Base-by-base conservation (phyloP, 2,113 vertebrate genomes). In the Scomber scombrus region DNA sequence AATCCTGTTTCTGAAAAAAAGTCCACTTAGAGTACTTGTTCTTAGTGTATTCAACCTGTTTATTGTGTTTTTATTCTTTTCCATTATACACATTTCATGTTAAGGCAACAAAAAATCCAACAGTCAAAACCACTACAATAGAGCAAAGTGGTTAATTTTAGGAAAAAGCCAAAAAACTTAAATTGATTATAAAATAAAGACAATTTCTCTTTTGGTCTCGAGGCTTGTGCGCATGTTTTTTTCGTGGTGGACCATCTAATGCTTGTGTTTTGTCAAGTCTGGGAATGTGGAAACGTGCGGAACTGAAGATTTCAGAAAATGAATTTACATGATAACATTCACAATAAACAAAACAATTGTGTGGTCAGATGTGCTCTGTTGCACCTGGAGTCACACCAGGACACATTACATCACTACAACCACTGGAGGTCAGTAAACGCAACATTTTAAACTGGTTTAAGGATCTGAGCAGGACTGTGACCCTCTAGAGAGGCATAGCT, bases 121-220 rank as follows among this genome's bases (percentile, higher is more conserved):
- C 46, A 51, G 11, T 21, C 8, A 52, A 19, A 65, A 4, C 18
- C 26, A 45, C 56, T 62, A 72, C 7, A 29, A 52, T 29, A 52
- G 29, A 63, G 4, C 13, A 61, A 11, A 70, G 13, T 50, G 16
- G 29, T 56, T 55, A 49, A 55, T 34, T 60, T 69, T 11, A 57
- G 13, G 11, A 11, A 67, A 60, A 71, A 4, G 21, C 29, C 34
- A 40, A 71, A 5, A 63, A 67, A 84, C 40, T 45, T 75, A 29
- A 78, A 1, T 12, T 26, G 6, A 56, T 21, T 12, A 62, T 13
- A 75, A 81, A 81, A 72, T 49, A 72, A 65, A 47, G 58, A 45
- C 29, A 6, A 6, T 26, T 73, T 73, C 0, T 43, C 40, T 19
- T 61, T 89, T 89, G 88, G 89, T 89, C 61, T 40, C 11, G 13